A percentile compares a stretch with the other conserved stretches of the same genome.
These are phyloP conservation scores for Drosophila burlai DNA, from an alignment of 1,140 invertebrate genomes.

Conservation along the genomic window DNA sequence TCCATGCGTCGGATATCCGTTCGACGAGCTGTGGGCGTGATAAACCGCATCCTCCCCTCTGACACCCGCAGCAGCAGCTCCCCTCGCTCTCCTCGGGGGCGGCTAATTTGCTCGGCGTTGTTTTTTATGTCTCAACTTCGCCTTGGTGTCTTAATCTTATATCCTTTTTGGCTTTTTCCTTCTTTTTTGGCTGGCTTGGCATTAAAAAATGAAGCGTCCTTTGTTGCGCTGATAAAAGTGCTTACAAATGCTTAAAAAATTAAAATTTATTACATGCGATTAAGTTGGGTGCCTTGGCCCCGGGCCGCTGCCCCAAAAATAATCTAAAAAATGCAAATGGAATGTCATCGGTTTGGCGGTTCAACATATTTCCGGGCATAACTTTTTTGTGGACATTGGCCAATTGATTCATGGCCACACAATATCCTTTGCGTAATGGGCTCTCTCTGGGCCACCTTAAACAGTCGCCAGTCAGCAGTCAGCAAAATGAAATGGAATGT, in stretches of 20 bases:
- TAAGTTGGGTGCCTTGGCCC: conserved; percentile 38
- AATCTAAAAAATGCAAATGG: conserved; percentile 64
- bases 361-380: conserved; percentile 76
- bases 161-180: conserved; percentile 63
- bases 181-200: conserved; percentile 69
- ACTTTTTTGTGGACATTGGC: conserved; percentile 65
- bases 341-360: conserved; percentile 69
- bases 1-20: conserved; percentile 81
- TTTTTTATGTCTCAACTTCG: conserved; percentile 71
- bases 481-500: conserved; percentile 76
- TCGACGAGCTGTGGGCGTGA: conserved; percentile 74
- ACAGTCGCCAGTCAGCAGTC: conserved; percentile 59
- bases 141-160: conserved; percentile 77
- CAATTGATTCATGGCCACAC: conserved; percentile 80
- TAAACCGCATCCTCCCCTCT: conserved; percentile 61
- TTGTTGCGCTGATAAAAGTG: conserved; percentile 81
- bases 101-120: conserved; percentile 74
- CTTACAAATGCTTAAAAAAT: conserved; percentile 84
- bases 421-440: conserved; percentile 81
- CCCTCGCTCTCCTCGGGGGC: conserved; percentile 22
- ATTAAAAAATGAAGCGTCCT: conserved; percentile 69
- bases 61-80: not conserved
- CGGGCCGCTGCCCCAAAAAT: not conserved
- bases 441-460: conserved; percentile 65
- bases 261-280: conserved; percentile 84